phyloP scores from a whole-genome alignment of 2,113 vertebrate genomes.

The Anolis sagrei region DNA sequence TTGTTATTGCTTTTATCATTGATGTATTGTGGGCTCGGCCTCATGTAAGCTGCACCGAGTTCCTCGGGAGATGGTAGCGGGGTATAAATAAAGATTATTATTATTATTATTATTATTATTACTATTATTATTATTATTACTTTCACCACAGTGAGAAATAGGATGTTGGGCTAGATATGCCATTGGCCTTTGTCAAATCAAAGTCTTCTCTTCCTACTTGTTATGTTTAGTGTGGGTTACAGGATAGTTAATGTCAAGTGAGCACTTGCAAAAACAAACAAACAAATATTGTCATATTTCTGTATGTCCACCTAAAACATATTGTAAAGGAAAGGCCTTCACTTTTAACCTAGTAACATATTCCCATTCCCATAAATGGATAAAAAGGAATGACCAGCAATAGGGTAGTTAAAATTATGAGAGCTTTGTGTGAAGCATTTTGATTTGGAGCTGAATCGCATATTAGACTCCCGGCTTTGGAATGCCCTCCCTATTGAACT shows the following conservation, averaged over 20 bases:
- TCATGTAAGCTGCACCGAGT: too few species aligned
- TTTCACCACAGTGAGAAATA: background rate
- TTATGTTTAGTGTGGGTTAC: background rate
- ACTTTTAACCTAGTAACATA: constrained; percentile 14
- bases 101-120: too few species aligned
- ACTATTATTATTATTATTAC: too few species aligned
- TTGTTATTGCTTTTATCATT: too few species aligned
- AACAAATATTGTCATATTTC: constrained; percentile 37
- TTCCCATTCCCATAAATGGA: constrained; percentile 46
- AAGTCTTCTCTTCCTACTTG: background rate
- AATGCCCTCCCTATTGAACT: too few species aligned
- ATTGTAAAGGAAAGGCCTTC: constrained; percentile 45
- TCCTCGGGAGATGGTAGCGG: too few species aligned
- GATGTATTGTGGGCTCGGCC: too few species aligned
- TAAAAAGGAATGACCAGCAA: constrained; percentile 52
- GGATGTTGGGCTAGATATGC: background rate
- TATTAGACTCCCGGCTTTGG: constrained; percentile 8
- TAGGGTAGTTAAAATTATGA: constrained; percentile 67
- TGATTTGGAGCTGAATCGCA: constrained; percentile 34
- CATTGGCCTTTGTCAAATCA: constrained; percentile 34
- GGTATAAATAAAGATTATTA: too few species aligned
- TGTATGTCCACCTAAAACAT: constrained; percentile 47
- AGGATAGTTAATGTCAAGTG: constrained; percentile 46
- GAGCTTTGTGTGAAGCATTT: constrained; percentile 52
- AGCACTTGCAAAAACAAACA: constrained; percentile 45